A percentile compares a stretch with the other conserved stretches of the same genome.
Conservation (phyloP, 1,140 invertebrate genomes). For the Chironomus tepperi region DNA sequence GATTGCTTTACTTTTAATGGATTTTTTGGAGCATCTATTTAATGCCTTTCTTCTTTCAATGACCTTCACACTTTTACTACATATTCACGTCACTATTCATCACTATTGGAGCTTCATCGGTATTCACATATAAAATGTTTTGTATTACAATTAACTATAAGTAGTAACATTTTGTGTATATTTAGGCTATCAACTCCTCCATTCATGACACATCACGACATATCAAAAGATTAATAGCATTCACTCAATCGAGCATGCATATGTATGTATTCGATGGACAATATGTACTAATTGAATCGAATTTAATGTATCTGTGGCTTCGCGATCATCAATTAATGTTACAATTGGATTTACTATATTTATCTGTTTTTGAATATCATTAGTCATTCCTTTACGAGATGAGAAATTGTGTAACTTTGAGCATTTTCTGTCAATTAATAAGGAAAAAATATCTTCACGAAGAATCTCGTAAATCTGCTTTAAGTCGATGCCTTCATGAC, state of each 20-base stretch:
- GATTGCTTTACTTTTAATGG: not conserved
- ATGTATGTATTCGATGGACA: not conserved
- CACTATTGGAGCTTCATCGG: no score
- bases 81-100: no score
- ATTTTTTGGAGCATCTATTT: not conserved
- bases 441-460: no score
- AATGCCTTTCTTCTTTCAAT: not conserved
- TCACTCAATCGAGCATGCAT: not conserved
- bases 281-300: not conserved
- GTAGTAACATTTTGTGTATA: not conserved
- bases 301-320: not conserved
- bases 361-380: no score
- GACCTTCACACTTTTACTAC: not conserved
- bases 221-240: conserved; percentile 2
- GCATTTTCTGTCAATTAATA: no score
- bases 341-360: not conserved
- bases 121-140: no score
- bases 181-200: not conserved
- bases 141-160: no score
- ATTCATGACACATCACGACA: conserved; percentile 6
- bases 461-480: no score
- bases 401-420: no score
- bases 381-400: no score
- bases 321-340: not conserved
- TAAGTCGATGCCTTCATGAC: no score